phyloP scores from a whole-genome alignment of 2,797 vertebrate species.

The Pantherophis vulpinus region DNA sequence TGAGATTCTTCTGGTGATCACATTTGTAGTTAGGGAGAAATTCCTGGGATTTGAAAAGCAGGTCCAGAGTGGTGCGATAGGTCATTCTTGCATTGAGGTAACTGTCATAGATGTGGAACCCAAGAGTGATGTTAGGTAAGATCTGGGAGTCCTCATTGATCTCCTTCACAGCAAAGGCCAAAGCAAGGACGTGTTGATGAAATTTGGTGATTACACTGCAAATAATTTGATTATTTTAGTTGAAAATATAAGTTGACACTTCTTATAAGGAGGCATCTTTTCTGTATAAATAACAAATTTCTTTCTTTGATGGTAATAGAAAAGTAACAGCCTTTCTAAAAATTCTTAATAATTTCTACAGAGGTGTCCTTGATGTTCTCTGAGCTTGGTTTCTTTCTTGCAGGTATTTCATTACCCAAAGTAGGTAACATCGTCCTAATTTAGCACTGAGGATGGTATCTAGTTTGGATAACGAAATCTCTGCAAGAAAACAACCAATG shows the following conservation, averaged over 20 bases:
- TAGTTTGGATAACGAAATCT: too few species aligned
- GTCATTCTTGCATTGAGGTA: rapidly evolving
- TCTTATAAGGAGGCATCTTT: not conserved
- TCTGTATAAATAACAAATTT: not conserved
- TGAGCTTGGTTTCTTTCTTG: too few species aligned
- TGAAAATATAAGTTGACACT: not conserved
- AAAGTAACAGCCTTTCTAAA: not conserved
- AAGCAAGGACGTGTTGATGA: not conserved
- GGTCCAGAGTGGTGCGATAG: not conserved
- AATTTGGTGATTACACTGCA: not conserved
- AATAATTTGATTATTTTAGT: not conserved
- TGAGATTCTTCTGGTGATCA: too few species aligned
- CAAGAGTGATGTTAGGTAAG: not conserved
- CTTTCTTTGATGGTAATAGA: too few species aligned
- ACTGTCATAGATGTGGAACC: not conserved
- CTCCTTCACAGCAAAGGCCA: not conserved
- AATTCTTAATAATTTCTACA: not conserved
- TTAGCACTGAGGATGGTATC: too few species aligned
- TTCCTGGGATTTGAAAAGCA: not conserved
- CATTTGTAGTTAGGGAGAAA: too few species aligned
- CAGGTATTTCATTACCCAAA: too few species aligned
- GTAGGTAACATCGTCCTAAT: too few species aligned
- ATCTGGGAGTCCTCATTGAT: not conserved
- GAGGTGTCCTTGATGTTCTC: too few species aligned
- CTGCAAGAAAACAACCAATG: too few species aligned